phyloP scores from a whole-genome alignment of 1,140 invertebrate genomes.

The Zophobas morio region DNA sequence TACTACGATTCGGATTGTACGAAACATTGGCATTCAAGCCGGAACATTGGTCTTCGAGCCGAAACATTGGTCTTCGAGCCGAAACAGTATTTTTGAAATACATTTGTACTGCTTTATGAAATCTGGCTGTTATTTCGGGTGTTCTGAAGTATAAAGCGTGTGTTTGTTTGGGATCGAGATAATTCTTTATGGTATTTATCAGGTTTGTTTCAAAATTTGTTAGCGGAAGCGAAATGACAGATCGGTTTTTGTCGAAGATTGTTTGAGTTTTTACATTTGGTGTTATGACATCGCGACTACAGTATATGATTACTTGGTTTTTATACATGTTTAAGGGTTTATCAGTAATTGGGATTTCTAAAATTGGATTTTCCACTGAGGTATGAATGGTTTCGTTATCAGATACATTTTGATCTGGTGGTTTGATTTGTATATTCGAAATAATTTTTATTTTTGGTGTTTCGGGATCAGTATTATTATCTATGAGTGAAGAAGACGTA shows the following conservation, averaged over 20 bases:
- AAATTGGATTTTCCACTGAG: not conserved
- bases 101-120: too few relatives aligned
- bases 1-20: too few relatives aligned
- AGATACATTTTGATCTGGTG: not conserved
- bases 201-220: not conserved
- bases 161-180: not conserved
- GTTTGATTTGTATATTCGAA: slow-evolving; percentile 2
- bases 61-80: too few relatives aligned
- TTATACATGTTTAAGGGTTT: slow-evolving; percentile 14
- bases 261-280: not conserved
- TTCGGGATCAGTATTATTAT: too few relatives aligned
- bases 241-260: not conserved
- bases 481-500: too few relatives aligned
- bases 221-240: not conserved
- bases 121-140: not conserved
- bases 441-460: slow-evolving; percentile 7
- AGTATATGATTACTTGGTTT: not conserved
- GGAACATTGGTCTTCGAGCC: too few relatives aligned
- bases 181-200: not conserved
- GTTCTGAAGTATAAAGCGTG: not conserved
- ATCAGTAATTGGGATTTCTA: slow-evolving; percentile 6
- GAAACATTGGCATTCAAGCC: too few relatives aligned
- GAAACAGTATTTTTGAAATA: too few relatives aligned
- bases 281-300: not conserved
- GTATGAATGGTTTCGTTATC: not conserved